Percentiles rank a stretch among this genome's conserved stretches.
phyloP scores from a whole-genome alignment of 1,140 invertebrate genomes.

The Drosophila serrata region DNA sequence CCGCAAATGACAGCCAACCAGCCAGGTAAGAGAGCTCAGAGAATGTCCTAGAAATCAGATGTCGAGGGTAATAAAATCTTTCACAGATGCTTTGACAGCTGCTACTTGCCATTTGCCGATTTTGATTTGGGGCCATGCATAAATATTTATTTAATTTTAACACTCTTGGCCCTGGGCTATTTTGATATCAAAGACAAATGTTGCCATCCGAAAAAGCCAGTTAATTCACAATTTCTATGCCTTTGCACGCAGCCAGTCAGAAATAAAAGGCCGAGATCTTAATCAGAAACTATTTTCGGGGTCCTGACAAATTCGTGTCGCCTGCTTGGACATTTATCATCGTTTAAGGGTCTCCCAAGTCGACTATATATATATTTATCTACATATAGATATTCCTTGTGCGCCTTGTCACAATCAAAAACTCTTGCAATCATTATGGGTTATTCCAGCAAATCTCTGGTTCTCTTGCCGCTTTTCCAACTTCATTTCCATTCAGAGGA shows the following conservation, averaged over 20 bases:
- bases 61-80: conserved; percentile 26
- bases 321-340: conserved; percentile 69
- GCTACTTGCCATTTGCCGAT: conserved; percentile 51
- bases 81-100: conserved; percentile 59
- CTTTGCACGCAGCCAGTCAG: conserved; percentile 49
- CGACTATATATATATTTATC: not conserved
- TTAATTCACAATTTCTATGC: conserved; percentile 67
- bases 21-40: conserved; percentile 25
- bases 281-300: conserved; percentile 45
- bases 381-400: not conserved
- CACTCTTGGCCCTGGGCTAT: conserved; percentile 28
- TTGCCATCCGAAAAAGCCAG: conserved; percentile 38
- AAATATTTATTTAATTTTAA: conserved; percentile 78
- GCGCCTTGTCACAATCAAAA: conserved; percentile 58
- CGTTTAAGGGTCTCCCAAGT: conserved; percentile 16
- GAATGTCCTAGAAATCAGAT: conserved; percentile 10
- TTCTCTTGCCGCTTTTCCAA: conserved; percentile 38
- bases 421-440: conserved; percentile 52
- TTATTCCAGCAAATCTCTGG: conserved; percentile 18
- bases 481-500: conserved; percentile 55
- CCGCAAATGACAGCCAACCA: conserved; percentile 34
- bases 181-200: conserved; percentile 69
- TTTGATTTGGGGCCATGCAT: conserved; percentile 72
- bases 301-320: conserved; percentile 63
- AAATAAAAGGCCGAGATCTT: conserved; percentile 34